phyloP scores from a whole-genome alignment of 2,797 vertebrate genomes.

The Sitta carolinensis region DNA sequence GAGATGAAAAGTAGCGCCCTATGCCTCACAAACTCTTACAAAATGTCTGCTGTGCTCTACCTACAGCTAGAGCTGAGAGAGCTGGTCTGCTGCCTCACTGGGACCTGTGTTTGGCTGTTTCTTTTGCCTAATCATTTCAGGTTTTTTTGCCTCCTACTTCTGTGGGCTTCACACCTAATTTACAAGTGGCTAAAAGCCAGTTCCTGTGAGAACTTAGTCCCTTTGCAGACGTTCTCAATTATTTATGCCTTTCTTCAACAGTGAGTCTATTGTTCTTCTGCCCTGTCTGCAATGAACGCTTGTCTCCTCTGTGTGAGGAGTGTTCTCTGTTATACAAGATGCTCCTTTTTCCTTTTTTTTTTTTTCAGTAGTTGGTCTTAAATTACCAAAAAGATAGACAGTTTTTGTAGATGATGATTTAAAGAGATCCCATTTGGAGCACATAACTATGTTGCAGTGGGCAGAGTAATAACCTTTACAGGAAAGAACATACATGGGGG shows the following conservation, averaged over 20 bases:
- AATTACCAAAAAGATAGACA: background rate
- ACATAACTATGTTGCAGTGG: background rate
- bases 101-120: background rate
- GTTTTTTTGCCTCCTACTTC: constrained; percentile 2
- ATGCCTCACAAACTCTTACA: background rate
- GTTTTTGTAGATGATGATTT: constrained; percentile 29
- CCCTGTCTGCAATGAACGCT: constrained; percentile 5
- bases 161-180: constrained; percentile 33
- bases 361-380: background rate
- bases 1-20: background rate
- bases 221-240: constrained; percentile 34
- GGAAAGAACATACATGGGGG: background rate
- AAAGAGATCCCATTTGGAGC: background rate
- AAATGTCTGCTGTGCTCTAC: background rate
- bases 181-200: constrained; percentile 38
- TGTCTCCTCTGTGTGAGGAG: background rate
- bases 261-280: constrained; percentile 27
- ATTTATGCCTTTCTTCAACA: constrained; percentile 56
- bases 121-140: background rate
- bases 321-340: constrained; percentile 9
- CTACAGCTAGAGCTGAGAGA: background rate
- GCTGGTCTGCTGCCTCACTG: background rate
- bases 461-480: background rate
- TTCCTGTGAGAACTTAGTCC: constrained; percentile 24
- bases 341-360: background rate